Evolutionary conservation across 2,113 vertebrate species (phyloP), one percentile per base, ranked within the genome.

Genomic region (Megatriorchis doriae): DNA sequence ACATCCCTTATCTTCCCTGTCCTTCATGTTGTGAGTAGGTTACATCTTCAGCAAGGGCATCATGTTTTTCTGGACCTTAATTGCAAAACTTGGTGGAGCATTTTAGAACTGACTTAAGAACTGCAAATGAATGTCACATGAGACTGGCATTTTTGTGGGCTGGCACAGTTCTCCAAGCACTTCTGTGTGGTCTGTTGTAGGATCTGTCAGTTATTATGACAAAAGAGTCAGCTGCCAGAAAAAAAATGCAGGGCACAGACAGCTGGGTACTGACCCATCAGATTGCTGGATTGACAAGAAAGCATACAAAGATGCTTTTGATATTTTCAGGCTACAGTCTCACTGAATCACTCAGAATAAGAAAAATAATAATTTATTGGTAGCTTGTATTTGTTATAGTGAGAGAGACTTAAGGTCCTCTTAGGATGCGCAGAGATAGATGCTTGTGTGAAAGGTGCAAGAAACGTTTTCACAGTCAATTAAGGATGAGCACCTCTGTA

Each of bases 41-140:
- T 77, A 32, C 0, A 0, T 43, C 45, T 90, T 59, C 59, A 87
- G 42, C 27, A 74, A 47, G 40, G 40, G 17, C 38, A 62, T 38
- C 63, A 56, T 61, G 18, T 42, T 88, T 92, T 81, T 87, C 80
- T n/a, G 66, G 43, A 67, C 36, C 27, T 88, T 67, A 81, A 63
- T 17, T 87, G 58, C 67, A 81, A 67, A 95, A 73, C 79, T 59
- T 63, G 32, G 48, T 1, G 0, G 36, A 81, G 43, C 0, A 0
- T 61, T 94, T 95, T 86, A 71, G 75, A 84, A 53, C 48, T 55
- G 52, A 32, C 29, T 90, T 81, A 75, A 83, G 32, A 81, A 29
- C 32, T 84, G 61, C 59, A 74, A 75, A 78, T 0, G 2, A 67
- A 22, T 38, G 68, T 67, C 65, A 40, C 19, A 23, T 16, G 66